Percentiles rank a stretch among this genome's conserved stretches.
phyloP scores from a whole-genome alignment of 2,113 vertebrate species.

The Plectropomus leopardus region DNA sequence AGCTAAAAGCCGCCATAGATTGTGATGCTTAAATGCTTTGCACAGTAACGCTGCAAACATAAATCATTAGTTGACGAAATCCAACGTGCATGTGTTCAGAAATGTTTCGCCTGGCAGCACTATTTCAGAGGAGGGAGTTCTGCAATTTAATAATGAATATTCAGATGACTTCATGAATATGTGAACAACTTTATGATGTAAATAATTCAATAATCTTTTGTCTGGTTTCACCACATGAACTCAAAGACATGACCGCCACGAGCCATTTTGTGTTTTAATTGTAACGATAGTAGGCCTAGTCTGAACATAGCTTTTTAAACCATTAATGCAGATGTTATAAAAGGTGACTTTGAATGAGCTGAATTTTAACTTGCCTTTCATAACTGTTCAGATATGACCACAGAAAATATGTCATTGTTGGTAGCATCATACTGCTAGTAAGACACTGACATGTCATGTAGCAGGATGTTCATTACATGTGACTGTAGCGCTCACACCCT shows the following conservation, averaged over 20 bases:
- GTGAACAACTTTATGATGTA: conserved; percentile 50
- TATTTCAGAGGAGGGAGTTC: conserved; percentile 9
- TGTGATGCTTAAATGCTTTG: neutral
- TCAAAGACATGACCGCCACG: neutral
- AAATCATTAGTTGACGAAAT: neutral
- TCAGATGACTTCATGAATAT: conserved; percentile 52
- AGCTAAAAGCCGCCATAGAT: neutral
- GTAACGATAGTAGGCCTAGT: neutral
- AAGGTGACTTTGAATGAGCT: conserved; percentile 7
- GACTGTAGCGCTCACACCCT: conserved; percentile 15
- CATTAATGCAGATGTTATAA: conserved; percentile 8
- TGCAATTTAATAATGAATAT: conserved; percentile 51
- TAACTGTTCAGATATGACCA: neutral
- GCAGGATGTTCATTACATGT: neutral
- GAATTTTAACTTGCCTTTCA: conserved; percentile 21
- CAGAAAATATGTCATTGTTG: neutral
- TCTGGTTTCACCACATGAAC: conserved; percentile 25
- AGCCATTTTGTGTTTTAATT: conserved; percentile 10
- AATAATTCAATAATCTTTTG: conserved; percentile 65
- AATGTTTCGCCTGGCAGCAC: neutral
- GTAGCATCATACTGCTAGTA: neutral
- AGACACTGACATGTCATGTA: conserved; percentile 6
- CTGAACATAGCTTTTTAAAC: neutral
- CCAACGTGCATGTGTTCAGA: neutral
- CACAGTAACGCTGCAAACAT: neutral